Base-by-base conservation (phyloP, 2,113 vertebrate species). In the Pituophis catenifer region DNA sequence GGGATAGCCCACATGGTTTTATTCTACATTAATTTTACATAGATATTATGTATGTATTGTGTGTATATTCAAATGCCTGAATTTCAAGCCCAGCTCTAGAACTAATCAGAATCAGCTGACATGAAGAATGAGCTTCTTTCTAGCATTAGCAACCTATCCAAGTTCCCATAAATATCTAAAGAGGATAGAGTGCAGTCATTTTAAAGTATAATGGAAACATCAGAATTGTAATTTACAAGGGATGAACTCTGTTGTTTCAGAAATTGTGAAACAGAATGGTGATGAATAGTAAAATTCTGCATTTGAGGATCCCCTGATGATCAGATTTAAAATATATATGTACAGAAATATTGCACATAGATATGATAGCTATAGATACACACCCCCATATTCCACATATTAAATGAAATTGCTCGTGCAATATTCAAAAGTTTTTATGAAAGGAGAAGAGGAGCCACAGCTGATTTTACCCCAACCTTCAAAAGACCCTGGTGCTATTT, bases 141-240 rank as follows among this genome's bases (percentile, higher is more conserved):
- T 62, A 21, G 70, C 53, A 58, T 94, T 70, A 94, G 88, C 90
- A 52, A 90, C 33, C 94, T 21, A 48, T 33, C 48, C 93, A 92
- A 94, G 91, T 92, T 65, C 29, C 88, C 93, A 96, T 95, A 62
- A 96, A 93, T 94, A 96, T 95, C 95, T 92, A 94, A 96, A 87
- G 93, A 48, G 7, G 26, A 92, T 94, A 91, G 92, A 94, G 91
- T 50, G 90, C 92, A 58, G 0, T 44, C 91, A 97, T 97, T 97
- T 97, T 90, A 96, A 97, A 97, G 94, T 96, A 88, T 95, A 97
- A 97, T 97, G 95, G 96, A 94, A 96, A 96, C 93, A 93, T 3
- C 95, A 97, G 94, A 88, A 97, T 95, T 91, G 93, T 95, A 93
- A 96, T 96, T 96, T 94, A 95, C 0, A 90, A 93, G 92, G 59